Evolutionary conservation across 2,797 vertebrate genomes (phyloP).

Genomic region (Xerus rutilus): DNA sequence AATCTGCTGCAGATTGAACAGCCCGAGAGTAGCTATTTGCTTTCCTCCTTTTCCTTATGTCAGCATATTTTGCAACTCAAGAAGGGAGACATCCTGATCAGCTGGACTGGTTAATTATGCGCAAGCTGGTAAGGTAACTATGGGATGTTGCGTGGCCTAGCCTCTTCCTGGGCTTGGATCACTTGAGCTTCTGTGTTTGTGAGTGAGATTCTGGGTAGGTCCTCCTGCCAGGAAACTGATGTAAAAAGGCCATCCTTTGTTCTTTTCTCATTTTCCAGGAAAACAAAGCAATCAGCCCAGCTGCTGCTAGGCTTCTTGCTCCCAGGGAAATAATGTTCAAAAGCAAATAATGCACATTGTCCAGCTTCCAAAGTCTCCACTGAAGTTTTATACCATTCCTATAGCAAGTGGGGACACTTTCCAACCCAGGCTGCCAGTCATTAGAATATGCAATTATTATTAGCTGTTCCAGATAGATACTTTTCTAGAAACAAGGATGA

Average conservation of each 20-base stretch:
- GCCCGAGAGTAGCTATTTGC: not conserved
- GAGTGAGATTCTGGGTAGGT: not conserved
- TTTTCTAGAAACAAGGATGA: not conserved
- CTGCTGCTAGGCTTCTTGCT: not conserved
- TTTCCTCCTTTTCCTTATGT: constrained; percentile 22
- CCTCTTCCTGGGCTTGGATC: not conserved
- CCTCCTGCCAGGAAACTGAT: not conserved
- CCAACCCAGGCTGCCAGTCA: not conserved
- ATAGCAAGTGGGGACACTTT: not conserved
- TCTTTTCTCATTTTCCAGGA: constrained; percentile 15
- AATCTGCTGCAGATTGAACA: not conserved
- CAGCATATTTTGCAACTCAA: not conserved
- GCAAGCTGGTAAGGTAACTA: not conserved
- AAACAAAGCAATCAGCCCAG: not conserved
- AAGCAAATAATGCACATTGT: not conserved
- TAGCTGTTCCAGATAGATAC: not conserved
- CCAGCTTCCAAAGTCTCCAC: not conserved
- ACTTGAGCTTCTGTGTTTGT: not conserved
- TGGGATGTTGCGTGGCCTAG: not conserved
- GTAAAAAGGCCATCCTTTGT: not conserved
- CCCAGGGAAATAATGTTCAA: not conserved
- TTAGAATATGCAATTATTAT: not conserved
- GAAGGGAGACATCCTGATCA: not conserved
- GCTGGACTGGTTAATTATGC: not conserved
- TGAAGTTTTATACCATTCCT: not conserved